phyloP scores from a whole-genome alignment of 2,113 vertebrate genomes.

The Leptobrachium ailaonicum region DNA sequence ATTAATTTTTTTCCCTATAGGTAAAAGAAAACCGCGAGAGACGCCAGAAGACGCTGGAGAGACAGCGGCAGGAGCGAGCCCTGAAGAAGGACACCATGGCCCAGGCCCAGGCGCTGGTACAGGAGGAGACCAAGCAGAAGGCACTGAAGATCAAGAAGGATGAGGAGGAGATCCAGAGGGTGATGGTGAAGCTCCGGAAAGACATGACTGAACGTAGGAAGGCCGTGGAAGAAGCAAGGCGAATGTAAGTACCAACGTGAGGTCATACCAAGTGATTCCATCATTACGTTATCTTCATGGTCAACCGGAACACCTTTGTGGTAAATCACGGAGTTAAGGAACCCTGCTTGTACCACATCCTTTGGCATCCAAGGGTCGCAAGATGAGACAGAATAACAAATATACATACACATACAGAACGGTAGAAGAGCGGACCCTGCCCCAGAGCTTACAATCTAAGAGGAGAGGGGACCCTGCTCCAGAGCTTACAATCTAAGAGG shows the following conservation, averaged over 20 bases:
- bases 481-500: no score
- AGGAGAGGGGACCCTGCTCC: no score
- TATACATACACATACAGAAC: no score
- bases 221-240: slow-evolving; percentile 65
- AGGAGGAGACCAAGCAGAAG: slow-evolving; percentile 70
- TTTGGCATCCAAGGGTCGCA: no score
- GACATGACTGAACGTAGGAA: slow-evolving; percentile 77
- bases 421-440: no score
- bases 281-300: no score
- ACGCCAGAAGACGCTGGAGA: slow-evolving; percentile 70
- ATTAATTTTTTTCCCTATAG: slow-evolving; percentile 55
- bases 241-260: slow-evolving; percentile 64
- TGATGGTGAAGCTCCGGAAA: slow-evolving; percentile 81
- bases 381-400: no score
- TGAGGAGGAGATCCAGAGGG: slow-evolving; percentile 78
- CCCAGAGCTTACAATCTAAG: no score
- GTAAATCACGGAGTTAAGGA: no score
- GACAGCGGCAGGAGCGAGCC: slow-evolving; percentile 66
- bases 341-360: no score
- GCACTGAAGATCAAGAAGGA: slow-evolving; percentile 72
- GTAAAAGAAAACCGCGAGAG: slow-evolving; percentile 82
- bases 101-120: slow-evolving; percentile 72
- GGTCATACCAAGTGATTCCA: no score
- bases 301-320: no score
- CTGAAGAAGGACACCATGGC: slow-evolving; percentile 64